phyloP scores from a whole-genome alignment of 1,140 invertebrate genomes.

The Lepidurus arcticus region DNA sequence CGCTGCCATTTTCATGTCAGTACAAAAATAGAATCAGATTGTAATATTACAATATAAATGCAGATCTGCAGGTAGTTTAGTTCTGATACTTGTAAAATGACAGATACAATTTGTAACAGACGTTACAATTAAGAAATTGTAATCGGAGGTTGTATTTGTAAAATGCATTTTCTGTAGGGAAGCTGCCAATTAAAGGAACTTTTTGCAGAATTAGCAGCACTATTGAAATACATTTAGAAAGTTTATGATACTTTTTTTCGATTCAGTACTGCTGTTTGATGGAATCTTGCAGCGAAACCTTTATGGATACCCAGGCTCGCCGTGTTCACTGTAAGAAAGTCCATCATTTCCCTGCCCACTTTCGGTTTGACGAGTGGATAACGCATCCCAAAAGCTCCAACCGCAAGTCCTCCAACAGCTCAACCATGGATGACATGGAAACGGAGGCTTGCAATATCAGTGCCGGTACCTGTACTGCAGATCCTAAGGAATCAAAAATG shows the following conservation, averaged over 20 bases:
- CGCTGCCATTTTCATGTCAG: too few relatives aligned
- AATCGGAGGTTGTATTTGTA: too few relatives aligned
- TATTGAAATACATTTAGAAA: neutral
- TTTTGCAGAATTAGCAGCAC: neutral
- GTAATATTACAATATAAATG: too few relatives aligned
- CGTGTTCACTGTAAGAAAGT: conserved; percentile 54
- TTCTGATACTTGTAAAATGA: too few relatives aligned
- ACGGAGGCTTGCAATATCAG: neutral
- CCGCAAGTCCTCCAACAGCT: neutral
- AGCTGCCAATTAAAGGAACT: too few relatives aligned
- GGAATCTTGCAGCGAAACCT: conserved; percentile 56
- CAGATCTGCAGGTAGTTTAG: too few relatives aligned
- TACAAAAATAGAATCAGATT: too few relatives aligned
- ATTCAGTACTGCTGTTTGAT: conserved; percentile 60
- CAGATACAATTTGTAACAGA: too few relatives aligned
- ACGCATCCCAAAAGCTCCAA: neutral
- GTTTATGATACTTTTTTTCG: conserved; percentile 35
- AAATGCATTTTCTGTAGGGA: too few relatives aligned
- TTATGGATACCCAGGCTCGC: conserved; percentile 50
- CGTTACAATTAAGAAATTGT: too few relatives aligned
- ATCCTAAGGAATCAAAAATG: neutral
- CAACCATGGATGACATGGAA: neutral
- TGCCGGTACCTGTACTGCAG: neutral
- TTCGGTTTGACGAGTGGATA: conserved; percentile 48
- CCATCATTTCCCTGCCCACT: conserved; percentile 61